Conservation (phyloP, 2,797 vertebrate genomes). For the Gila robusta region DNA sequence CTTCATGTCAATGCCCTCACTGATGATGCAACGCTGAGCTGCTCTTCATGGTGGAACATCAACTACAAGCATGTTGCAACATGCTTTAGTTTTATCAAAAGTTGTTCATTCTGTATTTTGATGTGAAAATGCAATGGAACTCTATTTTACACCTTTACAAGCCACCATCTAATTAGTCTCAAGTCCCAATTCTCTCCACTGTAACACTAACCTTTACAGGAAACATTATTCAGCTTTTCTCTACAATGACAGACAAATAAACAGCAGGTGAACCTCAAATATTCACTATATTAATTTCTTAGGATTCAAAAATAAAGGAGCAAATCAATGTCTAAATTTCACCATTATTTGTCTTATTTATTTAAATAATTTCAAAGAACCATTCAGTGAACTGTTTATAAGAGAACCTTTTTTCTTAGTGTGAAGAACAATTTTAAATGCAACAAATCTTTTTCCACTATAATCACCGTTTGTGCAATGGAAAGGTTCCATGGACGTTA, state of each 20-base stretch:
- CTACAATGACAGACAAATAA: neutral
- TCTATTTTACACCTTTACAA: neutral
- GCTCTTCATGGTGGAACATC: neutral
- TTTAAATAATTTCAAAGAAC: neutral
- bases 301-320: neutral
- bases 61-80: slow-evolving; percentile 17
- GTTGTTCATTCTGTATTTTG: neutral
- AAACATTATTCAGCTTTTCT: neutral
- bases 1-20: slow-evolving; percentile 1
- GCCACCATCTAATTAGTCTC: neutral
- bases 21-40: slow-evolving; percentile 15
- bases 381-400: neutral
- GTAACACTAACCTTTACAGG: neutral
- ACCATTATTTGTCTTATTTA: neutral
- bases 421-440: neutral
- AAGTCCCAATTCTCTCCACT: neutral
- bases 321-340: neutral
- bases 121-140: neutral
- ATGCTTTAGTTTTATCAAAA: neutral
- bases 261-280: neutral
- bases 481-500: neutral
- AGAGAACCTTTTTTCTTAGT: neutral
- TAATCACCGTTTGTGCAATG: neutral
- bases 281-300: neutral
- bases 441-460: neutral